Base-by-base conservation (phyloP, 2,888 invertebrate species). In the Rotaria magnacalcarata region DNA sequence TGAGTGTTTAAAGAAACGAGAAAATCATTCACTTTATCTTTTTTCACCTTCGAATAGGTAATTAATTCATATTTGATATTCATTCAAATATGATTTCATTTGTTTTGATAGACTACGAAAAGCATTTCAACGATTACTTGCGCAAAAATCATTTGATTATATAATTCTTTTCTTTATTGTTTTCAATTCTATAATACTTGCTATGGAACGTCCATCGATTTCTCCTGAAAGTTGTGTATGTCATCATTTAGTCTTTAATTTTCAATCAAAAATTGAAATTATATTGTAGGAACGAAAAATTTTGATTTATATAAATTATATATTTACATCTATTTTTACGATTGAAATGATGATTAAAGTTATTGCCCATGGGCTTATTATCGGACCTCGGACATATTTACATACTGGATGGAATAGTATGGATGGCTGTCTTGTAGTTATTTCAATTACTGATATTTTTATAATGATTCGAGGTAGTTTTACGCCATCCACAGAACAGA, bases 151-250 rank as follows among this genome's bases (percentile, higher is more conserved):
- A 95, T 99, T 99, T 92, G 99, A 99, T 92, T 97, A 98, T 91
- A 94, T 95, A 80, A 95, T 99, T 74, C 93, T 99, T 60, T 93
- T 97, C 86, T 97, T 99, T 92, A 99, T 99, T 89, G 98, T 97
- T 4, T 93, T 98, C 88, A 99, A 99, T 92, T 99, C 99, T 92
- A 97, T 99, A 88, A 99, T 99, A 0, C 92, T 99, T 87, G 99
- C 99, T 2, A 99, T 99, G 98, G 99, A 99, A 92, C 92, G 99
- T 88, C 99, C 99, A 16, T 96, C 96, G 91, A 99, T 99, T 90
- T 97, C 98, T 60, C 96, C 96, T 91, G 93, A 11, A 8, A 50
- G 50, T 50, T 11, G 6, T 50, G 50, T 50, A 50, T 50, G 50
- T 50, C 6, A 50, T 11, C 50, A 50, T 11, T 8, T 50, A 50